Evolutionary conservation across 2,888 invertebrate genomes (phyloP).

Genomic region (Capitulum mitella): DNA sequence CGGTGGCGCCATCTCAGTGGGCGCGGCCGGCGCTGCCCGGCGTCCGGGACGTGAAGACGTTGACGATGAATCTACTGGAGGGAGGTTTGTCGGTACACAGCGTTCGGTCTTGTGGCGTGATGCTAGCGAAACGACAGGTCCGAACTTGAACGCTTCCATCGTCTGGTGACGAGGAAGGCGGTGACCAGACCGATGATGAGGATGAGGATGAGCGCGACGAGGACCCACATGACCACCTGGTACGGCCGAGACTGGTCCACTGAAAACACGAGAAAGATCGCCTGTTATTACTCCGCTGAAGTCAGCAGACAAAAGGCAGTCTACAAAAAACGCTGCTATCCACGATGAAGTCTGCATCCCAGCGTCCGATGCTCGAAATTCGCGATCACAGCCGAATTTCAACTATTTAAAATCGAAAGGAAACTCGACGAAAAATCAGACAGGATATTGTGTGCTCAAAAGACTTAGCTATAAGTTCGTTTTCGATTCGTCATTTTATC

Average conservation of each 20-base stretch:
- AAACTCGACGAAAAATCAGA: too few species aligned
- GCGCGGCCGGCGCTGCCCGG: background rate
- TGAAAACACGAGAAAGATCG: background rate
- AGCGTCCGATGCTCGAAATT: too few species aligned
- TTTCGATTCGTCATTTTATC: too few species aligned
- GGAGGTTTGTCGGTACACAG: constrained; percentile 4
- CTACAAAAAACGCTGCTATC: too few species aligned
- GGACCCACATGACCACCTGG: constrained; percentile 15
- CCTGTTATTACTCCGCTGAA: too few species aligned
- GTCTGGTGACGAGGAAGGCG: background rate
- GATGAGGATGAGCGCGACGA: background rate
- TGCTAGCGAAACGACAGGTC: constrained; percentile 25
- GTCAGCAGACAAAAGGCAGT: too few species aligned
- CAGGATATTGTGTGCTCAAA: too few species aligned
- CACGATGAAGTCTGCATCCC: too few species aligned
- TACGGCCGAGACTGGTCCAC: background rate
- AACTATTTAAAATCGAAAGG: too few species aligned
- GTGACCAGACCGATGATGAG: background rate
- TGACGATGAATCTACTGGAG: background rate
- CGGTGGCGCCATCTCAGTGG: background rate
- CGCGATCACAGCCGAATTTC: too few species aligned
- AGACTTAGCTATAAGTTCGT: too few species aligned
- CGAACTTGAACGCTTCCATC: background rate
- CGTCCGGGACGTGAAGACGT: background rate
- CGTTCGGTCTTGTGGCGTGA: background rate